Percentiles rank a stretch among this genome's conserved stretches.
Conservation (phyloP, 2,113 vertebrate genomes). For the pig (Sus scrofa) region T2T-Sscrofa CM000828.6:48732001-48732500, state of each 20-base stretch:
- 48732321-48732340: slow-evolving; percentile 46
- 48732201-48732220: background rate
- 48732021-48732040: background rate
- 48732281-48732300: background rate
- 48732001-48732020: background rate
- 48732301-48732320: slow-evolving; percentile 54
- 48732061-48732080: background rate
- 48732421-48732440: too few relatives aligned
- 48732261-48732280: background rate
- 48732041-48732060: background rate
- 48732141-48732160: background rate
- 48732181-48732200: background rate
- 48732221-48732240: slow-evolving; percentile 47
- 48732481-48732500: too few relatives aligned
- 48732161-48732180: background rate
- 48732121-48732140: background rate
- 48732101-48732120: slow-evolving; percentile 24
- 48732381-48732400: background rate
- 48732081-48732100: background rate
- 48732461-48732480: too few relatives aligned
- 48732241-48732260: background rate
- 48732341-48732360: background rate
- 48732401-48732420: background rate
- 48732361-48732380: background rate
- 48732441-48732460: too few relatives aligned